Percentiles rank a stretch among this genome's conserved stretches.
These are phyloP conservation scores for Drosophila ironensis DNA, from an alignment of 1,140 invertebrate genomes.

Conservation along the genomic window DNA sequence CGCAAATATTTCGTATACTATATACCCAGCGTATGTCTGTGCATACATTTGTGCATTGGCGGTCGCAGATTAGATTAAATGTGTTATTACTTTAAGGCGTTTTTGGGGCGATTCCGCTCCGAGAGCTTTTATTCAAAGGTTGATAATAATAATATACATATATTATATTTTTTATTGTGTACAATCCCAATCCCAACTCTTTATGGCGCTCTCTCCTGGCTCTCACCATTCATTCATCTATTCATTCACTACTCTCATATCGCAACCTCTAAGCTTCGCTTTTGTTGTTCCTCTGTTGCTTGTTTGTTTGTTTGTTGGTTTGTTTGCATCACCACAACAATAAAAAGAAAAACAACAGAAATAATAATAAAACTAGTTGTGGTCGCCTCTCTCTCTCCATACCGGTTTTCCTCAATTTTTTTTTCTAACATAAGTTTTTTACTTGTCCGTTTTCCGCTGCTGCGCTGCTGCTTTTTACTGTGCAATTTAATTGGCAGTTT, in stretches of 20 bases:
- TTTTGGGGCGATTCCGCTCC: conserved; percentile 9
- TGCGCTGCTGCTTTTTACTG: conserved; percentile 24
- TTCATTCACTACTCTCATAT: conserved; percentile 50
- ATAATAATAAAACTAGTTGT: conserved; percentile 56
- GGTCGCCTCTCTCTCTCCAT: conserved; percentile 31
- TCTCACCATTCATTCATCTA: conserved; percentile 56
- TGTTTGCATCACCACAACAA: conserved; percentile 45
- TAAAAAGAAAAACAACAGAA: conserved; percentile 28
- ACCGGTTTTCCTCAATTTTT: conserved; percentile 56
- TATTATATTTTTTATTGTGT: too few species aligned
- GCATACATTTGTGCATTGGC: conserved; percentile 29
- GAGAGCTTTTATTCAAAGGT: not conserved
- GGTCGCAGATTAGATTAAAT: conserved; percentile 75
- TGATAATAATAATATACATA: too few species aligned
- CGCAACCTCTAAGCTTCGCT: conserved; percentile 61
- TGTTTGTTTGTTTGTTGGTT: conserved; percentile 58
- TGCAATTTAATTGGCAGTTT: conserved; percentile 75
- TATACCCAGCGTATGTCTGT: conserved; percentile 9
- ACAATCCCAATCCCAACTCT: too few species aligned
- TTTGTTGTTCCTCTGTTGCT: conserved; percentile 33
- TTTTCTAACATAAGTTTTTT: conserved; percentile 2
- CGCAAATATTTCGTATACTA: conserved; percentile 43
- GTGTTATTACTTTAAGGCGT: conserved; percentile 70
- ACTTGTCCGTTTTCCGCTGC: conserved; percentile 25
- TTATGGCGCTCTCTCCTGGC: conserved; percentile 11